These are phyloP conservation scores for Pseudomugil gertrudae DNA, from an alignment of 2,797 vertebrate species.

Conservation along the genomic window DNA sequence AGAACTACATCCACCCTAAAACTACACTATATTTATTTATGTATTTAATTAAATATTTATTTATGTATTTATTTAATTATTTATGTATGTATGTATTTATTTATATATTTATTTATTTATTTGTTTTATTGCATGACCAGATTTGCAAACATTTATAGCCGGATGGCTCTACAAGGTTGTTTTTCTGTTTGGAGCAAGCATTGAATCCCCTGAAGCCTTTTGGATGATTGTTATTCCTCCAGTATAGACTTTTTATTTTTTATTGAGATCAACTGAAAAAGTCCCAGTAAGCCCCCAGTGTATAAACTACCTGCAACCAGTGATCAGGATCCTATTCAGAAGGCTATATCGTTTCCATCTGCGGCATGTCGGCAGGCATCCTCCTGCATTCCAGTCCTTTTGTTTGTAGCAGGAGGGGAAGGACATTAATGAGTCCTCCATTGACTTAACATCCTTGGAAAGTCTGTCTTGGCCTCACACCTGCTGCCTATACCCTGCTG, in stretches of 20 bases:
- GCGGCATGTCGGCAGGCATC: slow-evolving; percentile 76
- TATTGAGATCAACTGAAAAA: slow-evolving; percentile 61
- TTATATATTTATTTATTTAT: slow-evolving; percentile 18
- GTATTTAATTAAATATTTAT: too few species aligned
- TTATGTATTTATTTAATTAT: too few species aligned
- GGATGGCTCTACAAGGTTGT: slow-evolving; percentile 34
- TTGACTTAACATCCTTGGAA: slow-evolving; percentile 86
- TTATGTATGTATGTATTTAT: not conserved
- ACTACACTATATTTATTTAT: not conserved
- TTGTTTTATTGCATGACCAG: slow-evolving; percentile 18
- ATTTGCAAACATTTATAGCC: slow-evolving; percentile 31
- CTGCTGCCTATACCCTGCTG: slow-evolving; percentile 73
- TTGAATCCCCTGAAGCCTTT: slow-evolving; percentile 27
- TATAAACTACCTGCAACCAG: slow-evolving; percentile 73
- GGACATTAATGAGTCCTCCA: slow-evolving; percentile 78
- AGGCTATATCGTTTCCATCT: slow-evolving; percentile 77
- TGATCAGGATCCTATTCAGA: slow-evolving; percentile 75
- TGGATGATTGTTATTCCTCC: slow-evolving; percentile 34
- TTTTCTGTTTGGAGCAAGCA: slow-evolving; percentile 45
- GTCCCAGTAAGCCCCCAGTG: slow-evolving; percentile 48
- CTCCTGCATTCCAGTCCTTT: slow-evolving; percentile 84
- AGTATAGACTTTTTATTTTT: slow-evolving; percentile 46
- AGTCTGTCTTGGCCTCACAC: slow-evolving; percentile 78
- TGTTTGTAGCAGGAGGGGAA: slow-evolving; percentile 82
- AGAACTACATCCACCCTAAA: slow-evolving; percentile 39